Base-by-base conservation (phyloP, 2,888 invertebrate species). In the Malthinus flaveolus region DNA sequence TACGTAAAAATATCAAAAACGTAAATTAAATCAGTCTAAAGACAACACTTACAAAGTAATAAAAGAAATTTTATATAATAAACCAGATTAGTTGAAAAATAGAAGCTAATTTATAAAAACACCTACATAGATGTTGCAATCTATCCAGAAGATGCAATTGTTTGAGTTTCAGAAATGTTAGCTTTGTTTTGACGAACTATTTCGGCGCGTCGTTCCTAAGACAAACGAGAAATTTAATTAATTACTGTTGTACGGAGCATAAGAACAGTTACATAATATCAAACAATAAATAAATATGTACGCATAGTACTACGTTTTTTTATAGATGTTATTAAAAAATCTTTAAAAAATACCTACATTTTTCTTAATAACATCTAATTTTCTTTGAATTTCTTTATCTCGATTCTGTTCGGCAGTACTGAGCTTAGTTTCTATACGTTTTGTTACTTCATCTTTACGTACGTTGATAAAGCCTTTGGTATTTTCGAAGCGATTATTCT, bases 131-230 rank as follows among this genome's bases (percentile, higher is more conserved):
- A 37, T 47, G 31, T 42, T 50, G 35, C 8, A 42, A 23, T 61
- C 71, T 86, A 88, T 76, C 86, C 87, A 72, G 89, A 88, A 71
- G 86, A 84, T 72, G 87, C 85, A 72, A 86, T 83, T 71, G 68
- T 84, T 82, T 76, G 81, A 62, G 81, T 82, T 70, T 85, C 85
- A 54, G 84, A 81, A 62, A 83, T 81, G 63, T 86, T 86, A 72
- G 87, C 88, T 82, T 94, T 95, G 81, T 95, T 95, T 83, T 91
- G 93, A 73, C 95, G 91, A 70, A 95, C 95, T 72, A 91, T 80
- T 79, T 94, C 94, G 49, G 93, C 93, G 76, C 93, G 93, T 74
- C 91, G 90, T 82, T 95, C 95, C 95, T 96, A 82, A 49, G 76
- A 75, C 67, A 68, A 68, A 71, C 13, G 12, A 33, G 10, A 12